Evolutionary conservation across 2,888 invertebrate species (phyloP).

Genomic region (Ommatoiulus sabulosus): DNA sequence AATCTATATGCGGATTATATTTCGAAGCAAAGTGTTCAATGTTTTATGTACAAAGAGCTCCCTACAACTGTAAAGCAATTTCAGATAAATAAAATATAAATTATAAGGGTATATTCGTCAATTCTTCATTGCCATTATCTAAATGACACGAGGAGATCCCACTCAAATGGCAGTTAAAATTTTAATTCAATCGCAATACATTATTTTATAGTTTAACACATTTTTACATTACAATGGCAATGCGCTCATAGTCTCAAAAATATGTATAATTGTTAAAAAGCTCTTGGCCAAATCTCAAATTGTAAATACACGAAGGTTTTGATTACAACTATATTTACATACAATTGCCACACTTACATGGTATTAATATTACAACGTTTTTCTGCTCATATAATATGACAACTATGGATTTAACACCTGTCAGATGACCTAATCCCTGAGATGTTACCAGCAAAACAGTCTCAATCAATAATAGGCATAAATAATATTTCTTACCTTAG

Average conservation of each 20-base stretch:
- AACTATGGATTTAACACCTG: neutral
- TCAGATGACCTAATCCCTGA: neutral
- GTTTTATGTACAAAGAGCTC: constrained; percentile 45
- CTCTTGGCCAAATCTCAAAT: neutral
- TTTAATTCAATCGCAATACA: neutral
- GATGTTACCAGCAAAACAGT: neutral
- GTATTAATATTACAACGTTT: neutral
- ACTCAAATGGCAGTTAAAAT: neutral
- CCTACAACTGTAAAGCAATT: constrained; percentile 11
- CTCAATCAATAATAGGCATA: neutral
- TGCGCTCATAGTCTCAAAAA: neutral
- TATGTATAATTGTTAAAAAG: neutral
- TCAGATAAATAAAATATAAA: constrained; percentile 42
- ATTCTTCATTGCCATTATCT: neutral
- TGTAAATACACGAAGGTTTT: neutral
- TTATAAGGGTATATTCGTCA: neutral
- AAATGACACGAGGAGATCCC: neutral
- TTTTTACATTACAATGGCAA: neutral
- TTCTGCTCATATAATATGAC: neutral
- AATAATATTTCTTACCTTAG: neutral
- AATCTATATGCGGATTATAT: constrained; percentile 37
- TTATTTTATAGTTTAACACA: neutral
- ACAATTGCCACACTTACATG: neutral
- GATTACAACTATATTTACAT: constrained; percentile 3
- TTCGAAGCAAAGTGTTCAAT: constrained; percentile 27